Conservation (phyloP, 2,888 invertebrate genomes). For the Celastrina argiolus region DNA sequence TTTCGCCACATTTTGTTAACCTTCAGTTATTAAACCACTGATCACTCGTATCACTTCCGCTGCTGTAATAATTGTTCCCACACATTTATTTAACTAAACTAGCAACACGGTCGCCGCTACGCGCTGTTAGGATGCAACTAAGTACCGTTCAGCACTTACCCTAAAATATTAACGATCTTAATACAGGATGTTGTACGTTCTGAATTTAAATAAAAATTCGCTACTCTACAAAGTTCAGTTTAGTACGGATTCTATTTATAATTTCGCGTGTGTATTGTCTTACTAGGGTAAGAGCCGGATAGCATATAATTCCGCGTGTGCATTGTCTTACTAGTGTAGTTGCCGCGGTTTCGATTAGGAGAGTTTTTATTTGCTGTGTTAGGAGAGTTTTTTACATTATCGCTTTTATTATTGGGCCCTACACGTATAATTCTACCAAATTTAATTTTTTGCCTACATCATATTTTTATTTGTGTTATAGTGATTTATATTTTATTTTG, state of each 20-base stretch:
- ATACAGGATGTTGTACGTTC: conserved; percentile 35
- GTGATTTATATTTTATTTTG: too few relatives aligned
- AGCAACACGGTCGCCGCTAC: conserved; percentile 30
- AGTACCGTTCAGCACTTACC: conserved; percentile 29
- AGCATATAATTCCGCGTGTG: too few relatives aligned
- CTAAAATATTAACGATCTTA: conserved; percentile 31
- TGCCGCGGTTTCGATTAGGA: too few relatives aligned
- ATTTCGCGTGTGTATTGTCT: conserved; percentile 23
- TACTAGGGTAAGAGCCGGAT: conserved; percentile 25
- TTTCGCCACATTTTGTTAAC: conserved; percentile 17
- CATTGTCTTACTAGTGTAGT: too few relatives aligned
- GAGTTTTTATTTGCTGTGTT: too few relatives aligned
- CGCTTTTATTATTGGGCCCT: too few relatives aligned
- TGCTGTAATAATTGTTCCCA: conserved; percentile 31
- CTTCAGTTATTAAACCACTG: conserved; percentile 22
- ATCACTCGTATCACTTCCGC: conserved; percentile 34
- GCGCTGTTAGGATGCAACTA: conserved; percentile 29
- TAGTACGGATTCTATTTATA: conserved; percentile 24
- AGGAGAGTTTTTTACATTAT: too few relatives aligned
- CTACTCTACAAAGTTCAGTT: conserved; percentile 23
- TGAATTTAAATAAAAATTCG: conserved; percentile 30
- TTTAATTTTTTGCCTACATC: too few relatives aligned
- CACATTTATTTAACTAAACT: conserved; percentile 25
- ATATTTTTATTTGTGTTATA: too few relatives aligned
- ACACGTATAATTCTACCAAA: too few relatives aligned